These are phyloP conservation scores for Herpailurus yagouaroundi DNA, from an alignment of 2,113 vertebrate genomes.

Conservation along the genomic window DNA sequence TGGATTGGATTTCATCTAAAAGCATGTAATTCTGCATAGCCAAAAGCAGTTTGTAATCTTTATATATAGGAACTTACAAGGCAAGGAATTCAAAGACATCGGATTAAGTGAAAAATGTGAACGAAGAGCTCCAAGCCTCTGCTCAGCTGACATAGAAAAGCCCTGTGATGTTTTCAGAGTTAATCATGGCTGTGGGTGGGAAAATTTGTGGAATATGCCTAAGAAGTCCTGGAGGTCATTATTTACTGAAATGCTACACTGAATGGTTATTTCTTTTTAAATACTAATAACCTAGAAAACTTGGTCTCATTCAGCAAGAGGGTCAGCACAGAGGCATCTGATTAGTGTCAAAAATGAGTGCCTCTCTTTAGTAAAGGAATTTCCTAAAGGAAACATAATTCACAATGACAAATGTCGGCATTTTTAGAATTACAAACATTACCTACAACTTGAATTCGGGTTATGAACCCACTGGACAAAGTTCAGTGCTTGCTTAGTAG, in stretches of 20 bases:
- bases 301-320: constrained; percentile 83
- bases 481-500: constrained; percentile 61
- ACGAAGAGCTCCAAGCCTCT: constrained; percentile 80
- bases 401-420: constrained; percentile 81
- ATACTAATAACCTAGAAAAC: constrained; percentile 79
- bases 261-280: constrained; percentile 83
- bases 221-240: constrained; percentile 79
- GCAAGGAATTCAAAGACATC: constrained; percentile 86
- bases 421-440: constrained; percentile 81
- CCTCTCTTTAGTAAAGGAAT: constrained; percentile 83
- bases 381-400: constrained; percentile 84
- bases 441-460: constrained; percentile 69
- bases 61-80: constrained; percentile 84
- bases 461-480: constrained; percentile 65
- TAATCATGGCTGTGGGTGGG: constrained; percentile 80
- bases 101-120: constrained; percentile 88
- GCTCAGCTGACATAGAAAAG: constrained; percentile 80
- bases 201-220: constrained; percentile 75
- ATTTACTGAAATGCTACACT: constrained; percentile 77
- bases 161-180: constrained; percentile 82
- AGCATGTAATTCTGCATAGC: constrained; percentile 86
- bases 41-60: constrained; percentile 87
- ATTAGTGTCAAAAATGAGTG: constrained; percentile 86
- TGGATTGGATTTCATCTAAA: constrained; percentile 88
- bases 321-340: constrained; percentile 84